These are phyloP conservation scores for Lymantria monacha DNA, from an alignment of 2,888 invertebrate genomes.

Conservation along the genomic window DNA sequence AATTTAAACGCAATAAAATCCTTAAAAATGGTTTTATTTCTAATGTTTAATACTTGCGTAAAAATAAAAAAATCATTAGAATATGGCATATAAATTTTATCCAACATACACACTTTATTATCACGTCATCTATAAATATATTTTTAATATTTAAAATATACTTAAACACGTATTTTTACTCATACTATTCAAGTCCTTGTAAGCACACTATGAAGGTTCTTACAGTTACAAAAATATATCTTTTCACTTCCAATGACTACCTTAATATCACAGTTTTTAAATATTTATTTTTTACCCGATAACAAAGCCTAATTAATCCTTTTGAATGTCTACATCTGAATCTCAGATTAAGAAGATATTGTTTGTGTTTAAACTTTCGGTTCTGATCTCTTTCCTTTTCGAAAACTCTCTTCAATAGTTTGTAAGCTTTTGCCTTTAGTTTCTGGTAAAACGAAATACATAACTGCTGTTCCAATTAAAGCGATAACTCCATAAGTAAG, in stretches of 20 bases:
- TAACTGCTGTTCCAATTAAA: slow-evolving; percentile 79
- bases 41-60: too few relatives aligned
- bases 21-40: too few relatives aligned
- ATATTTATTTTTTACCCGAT: slow-evolving; percentile 51
- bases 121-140: slow-evolving; percentile 10
- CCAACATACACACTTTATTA: slow-evolving; percentile 5
- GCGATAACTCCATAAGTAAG: slow-evolving; percentile 83
- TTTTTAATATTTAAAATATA: slow-evolving; percentile 11
- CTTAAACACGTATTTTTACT: too few relatives aligned
- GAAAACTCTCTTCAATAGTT: slow-evolving; percentile 85
- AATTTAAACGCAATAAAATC: too few relatives aligned
- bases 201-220: slow-evolving; percentile 3
- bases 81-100: too few relatives aligned
- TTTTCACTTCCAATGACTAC: slow-evolving; percentile 44
- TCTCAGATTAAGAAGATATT: too few relatives aligned
- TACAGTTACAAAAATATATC: slow-evolving; percentile 7
- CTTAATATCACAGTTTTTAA: slow-evolving; percentile 70
- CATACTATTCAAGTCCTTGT: not conserved
- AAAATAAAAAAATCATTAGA: too few relatives aligned
- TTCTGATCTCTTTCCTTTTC: slow-evolving; percentile 44
- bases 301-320: slow-evolving; percentile 27
- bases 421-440: slow-evolving; percentile 86
- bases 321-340: too few relatives aligned
- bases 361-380: slow-evolving; percentile 39
- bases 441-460: slow-evolving; percentile 85